Base-by-base conservation (phyloP, 2,888 invertebrate genomes). In the Pristionchus japonicus region DNA sequence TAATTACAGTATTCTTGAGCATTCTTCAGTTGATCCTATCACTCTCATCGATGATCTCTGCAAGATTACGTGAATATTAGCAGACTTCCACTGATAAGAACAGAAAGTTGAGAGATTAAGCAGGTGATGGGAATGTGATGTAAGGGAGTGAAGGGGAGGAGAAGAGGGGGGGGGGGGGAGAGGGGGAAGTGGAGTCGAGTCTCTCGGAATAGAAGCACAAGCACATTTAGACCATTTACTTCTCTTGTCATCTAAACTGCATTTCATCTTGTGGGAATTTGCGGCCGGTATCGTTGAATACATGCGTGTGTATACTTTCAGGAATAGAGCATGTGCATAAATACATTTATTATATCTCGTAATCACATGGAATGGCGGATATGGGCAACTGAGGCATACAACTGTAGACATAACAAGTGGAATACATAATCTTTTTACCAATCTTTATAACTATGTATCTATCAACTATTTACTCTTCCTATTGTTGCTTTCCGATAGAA, bases 101-200 rank as follows among this genome's bases (percentile, higher is more conserved):
- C 27, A 20, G 82, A 82, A 82, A 82, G 82, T 82, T 82, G 82
- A 82, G 52, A 82, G 82, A 82, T 82, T 47, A 82, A 23, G n/a
- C 52, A 52, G 52, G 52, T 82, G 82, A 82, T 82, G 47, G 52
- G 47, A 31, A 52, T 31, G 52, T 82, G 82, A 82, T 82, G 82
- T 74, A 74, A 74, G 74, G 40, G 23, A 43, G 20, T 1, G 70
- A 11, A 17, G 20, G 23, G 74, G 23, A 43, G 23, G 31, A 23
- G 40, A n/a, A 37, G 23, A 23, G 37, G 37, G 15, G 37, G 17
- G 34, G 70, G 43, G 43, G 17, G 37, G 74, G 15, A 6, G 74
- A 27, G 40, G 74, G 17, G 70, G 70, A 34, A 70, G 20, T 37
- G 3, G 37, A 70, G 70, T 34, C 27, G 70, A 70, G 17, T 70